Evolutionary conservation across 2,888 invertebrate genomes (phyloP).

Genomic region (Acheta domesticus): DNA sequence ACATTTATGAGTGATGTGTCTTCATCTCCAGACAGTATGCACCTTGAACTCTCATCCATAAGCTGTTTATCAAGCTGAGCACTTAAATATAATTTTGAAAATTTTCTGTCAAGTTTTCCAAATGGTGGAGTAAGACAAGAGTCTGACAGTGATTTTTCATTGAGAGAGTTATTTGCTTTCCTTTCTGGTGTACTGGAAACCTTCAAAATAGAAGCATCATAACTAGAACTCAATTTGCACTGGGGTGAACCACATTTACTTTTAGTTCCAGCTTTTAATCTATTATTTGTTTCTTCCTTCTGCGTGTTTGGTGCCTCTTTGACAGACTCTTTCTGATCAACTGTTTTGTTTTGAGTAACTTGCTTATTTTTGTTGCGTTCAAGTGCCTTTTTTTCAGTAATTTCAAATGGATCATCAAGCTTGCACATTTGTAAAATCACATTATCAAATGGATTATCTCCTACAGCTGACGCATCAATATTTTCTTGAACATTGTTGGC

Average conservation of each 20-base stretch:
- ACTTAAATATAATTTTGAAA: slow-evolving; percentile 1
- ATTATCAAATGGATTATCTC: slow-evolving; percentile 18
- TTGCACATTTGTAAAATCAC: neutral
- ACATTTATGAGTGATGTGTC: neutral
- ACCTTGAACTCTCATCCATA: neutral
- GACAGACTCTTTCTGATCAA: no score
- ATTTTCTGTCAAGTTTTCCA: neutral
- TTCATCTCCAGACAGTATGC: neutral
- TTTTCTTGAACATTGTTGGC: neutral
- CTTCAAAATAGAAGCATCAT: neutral
- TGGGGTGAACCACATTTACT: no score
- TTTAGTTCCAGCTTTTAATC: neutral
- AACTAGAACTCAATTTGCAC: neutral
- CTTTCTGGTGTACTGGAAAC: neutral
- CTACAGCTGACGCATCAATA: neutral
- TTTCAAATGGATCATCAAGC: neutral
- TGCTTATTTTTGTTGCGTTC: neutral
- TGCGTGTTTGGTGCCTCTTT: no score
- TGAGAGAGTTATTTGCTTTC: neutral
- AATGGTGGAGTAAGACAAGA: neutral
- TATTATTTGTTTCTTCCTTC: no score
- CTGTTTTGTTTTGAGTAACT: neutral
- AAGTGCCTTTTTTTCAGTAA: neutral
- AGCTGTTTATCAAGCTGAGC: neutral
- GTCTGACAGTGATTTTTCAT: neutral